Percentiles rank a stretch among this genome's conserved stretches.
Evolutionary conservation across 2,888 invertebrate genomes (phyloP).

Genomic region (Acrobasis suavella): DNA sequence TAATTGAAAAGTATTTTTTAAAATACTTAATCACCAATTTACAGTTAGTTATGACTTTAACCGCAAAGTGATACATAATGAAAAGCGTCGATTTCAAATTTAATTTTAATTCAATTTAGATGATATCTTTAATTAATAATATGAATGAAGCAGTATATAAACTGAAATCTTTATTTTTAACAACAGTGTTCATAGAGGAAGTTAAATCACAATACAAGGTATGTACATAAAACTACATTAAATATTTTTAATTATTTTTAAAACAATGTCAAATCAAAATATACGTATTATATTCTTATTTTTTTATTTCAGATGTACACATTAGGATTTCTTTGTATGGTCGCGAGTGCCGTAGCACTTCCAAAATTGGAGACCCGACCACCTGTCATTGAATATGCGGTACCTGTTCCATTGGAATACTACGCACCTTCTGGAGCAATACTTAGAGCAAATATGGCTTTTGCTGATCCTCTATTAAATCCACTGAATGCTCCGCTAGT

Average conservation of each 20-base stretch:
- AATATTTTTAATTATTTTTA: not conserved
- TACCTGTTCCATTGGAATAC: conserved; percentile 5
- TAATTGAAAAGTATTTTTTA: too few relatives aligned
- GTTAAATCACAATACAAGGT: conserved; percentile 5
- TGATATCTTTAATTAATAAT: conserved; percentile 33
- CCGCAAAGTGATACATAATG: conserved; percentile 24
- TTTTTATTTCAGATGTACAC: conserved; percentile 48
- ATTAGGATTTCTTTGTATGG: conserved; percentile 43
- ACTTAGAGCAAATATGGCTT: not conserved
- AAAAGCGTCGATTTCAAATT: not conserved
- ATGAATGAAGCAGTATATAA: conserved; percentile 4
- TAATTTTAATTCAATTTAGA: conserved; percentile 39
- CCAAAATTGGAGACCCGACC: conserved; percentile 34
- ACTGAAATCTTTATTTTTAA: not conserved
- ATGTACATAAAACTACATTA: conserved; percentile 3
- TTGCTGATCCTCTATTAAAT: not conserved
- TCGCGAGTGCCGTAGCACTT: conserved; percentile 42
- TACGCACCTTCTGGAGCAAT: conserved; percentile 2
- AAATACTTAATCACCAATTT: not conserved
- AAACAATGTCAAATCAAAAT: not conserved
- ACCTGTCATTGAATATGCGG: not conserved
- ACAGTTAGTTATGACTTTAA: conserved; percentile 4
- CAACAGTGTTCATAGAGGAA: not conserved
- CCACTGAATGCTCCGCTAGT: not conserved
- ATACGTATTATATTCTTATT: conserved; percentile 6